These are phyloP conservation scores for Heterodera carotae DNA, from an alignment of 1,140 invertebrate species.

Conservation along the genomic window DNA sequence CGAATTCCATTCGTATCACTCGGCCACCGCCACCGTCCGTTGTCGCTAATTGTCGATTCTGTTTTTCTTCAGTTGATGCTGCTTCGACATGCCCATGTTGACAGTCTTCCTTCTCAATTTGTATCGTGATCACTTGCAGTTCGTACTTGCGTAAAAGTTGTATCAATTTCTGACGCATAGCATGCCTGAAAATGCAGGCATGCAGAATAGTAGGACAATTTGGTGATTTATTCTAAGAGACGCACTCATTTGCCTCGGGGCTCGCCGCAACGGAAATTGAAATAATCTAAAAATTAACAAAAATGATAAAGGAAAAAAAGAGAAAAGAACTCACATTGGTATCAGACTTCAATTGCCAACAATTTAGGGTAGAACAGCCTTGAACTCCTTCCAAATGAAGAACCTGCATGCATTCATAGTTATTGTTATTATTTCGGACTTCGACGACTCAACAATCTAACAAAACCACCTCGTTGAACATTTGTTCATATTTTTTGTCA, in stretches of 20 bases:
- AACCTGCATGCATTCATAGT: too few relatives aligned
- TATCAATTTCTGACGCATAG: conserved; percentile 33
- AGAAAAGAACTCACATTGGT: conserved; percentile 55
- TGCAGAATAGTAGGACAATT: too few relatives aligned
- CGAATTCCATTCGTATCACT: neutral
- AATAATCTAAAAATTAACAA: neutral
- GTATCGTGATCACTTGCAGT: conserved; percentile 37
- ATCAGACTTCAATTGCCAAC: conserved; percentile 62
- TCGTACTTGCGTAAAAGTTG: conserved; percentile 37
- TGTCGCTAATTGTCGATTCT: neutral
- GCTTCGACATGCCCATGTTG: neutral
- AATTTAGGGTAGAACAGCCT: conserved; percentile 52
- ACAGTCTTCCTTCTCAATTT: conserved; percentile 46
- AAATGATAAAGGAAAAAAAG: neutral
- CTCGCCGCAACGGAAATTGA: conserved; percentile 40
- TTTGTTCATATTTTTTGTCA: conserved; percentile 35
- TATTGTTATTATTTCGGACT: too few relatives aligned
- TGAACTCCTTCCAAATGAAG: conserved; percentile 55
- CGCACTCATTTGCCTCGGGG: conserved; percentile 56
- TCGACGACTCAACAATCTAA: too few relatives aligned
- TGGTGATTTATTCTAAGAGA: neutral
- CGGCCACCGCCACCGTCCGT: neutral
- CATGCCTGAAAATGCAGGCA: neutral
- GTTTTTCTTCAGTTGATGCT: neutral
- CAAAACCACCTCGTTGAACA: conserved; percentile 43